phyloP scores from a whole-genome alignment of 2,797 vertebrate genomes.

The Prionace glauca region DNA sequence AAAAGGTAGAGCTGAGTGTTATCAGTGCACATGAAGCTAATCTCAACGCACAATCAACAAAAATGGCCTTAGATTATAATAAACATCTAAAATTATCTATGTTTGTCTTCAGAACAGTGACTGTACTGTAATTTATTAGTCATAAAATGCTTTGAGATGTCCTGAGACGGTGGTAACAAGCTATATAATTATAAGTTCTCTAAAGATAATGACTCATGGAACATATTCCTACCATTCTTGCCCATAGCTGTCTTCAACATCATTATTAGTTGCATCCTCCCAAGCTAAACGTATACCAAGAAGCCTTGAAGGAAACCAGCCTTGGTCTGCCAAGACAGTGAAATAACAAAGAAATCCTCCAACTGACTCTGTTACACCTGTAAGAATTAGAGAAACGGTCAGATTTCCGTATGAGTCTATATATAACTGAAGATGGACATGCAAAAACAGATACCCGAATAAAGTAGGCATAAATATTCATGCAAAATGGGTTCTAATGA shows the following conservation, averaged over 20 bases:
- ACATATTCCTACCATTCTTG: constrained; percentile 60
- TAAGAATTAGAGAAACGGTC: neutral
- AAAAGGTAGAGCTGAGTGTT: neutral
- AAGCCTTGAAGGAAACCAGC: constrained; percentile 55
- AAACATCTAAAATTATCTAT: neutral
- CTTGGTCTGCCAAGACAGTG: constrained; percentile 59
- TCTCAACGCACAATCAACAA: neutral
- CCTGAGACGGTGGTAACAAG: neutral
- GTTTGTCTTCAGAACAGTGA: neutral
- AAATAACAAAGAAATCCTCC: constrained; percentile 66
- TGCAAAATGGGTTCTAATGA: neutral
- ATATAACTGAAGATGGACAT: neutral
- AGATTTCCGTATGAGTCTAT: neutral
- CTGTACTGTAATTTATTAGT: neutral
- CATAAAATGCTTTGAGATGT: neutral
- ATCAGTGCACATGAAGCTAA: neutral
- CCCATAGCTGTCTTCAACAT: constrained; percentile 62
- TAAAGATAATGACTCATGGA: neutral
- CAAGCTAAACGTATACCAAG: constrained; percentile 53
- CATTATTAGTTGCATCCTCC: constrained; percentile 51
- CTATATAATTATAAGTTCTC: neutral
- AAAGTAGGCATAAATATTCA: neutral
- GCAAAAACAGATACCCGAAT: neutral
- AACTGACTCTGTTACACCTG: constrained; percentile 63
- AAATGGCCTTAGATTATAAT: neutral